Evolutionary conservation across 92 coral and sea anemone genomes (phyloP), one percentile per base, ranked within the genome.

Genomic region (Epizoanthus stellaris): DNA sequence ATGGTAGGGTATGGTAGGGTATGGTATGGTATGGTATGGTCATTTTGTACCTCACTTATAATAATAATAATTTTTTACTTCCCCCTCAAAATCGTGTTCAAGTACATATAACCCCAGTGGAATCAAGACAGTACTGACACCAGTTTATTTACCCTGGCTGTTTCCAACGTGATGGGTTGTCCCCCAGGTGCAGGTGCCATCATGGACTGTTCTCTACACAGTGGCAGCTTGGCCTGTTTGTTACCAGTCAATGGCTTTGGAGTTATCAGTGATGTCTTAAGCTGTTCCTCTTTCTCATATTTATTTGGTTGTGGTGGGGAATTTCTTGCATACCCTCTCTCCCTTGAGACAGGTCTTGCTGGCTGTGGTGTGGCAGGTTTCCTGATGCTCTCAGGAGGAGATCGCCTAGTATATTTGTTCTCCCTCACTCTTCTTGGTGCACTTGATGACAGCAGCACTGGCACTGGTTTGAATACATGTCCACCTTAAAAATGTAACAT

Each of bases 101-200:
- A 30, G 34, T 30, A 30, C 34, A 30, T 30, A 30, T 30, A 30
- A 30, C 34, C 34, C 34, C 34, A 30, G 34, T 30, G 34, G 52
- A 45, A 5, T 45, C 6, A 4, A 45, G 52, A 45, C 52, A 45
- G 52, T 45, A 45, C 52, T 45, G 52, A 45, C 7, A 45, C 52
- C 6, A 45, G 52, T 11, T 0, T 49, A 21, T 12, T 70, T 85
- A 93, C 94, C 89, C 72, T 86, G 6, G 96, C 94, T 14, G 87
- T 58, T 34, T 84, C 88, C 23, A 91, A 77, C 30, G 92, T 85
- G 70, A 93, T 93, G 57, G 94, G 94, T 53, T 91, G 84, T 40
- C 96, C 96, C 16, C 96, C 94, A 16, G 95, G 81, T 45, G 87
- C 58, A 65, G 53, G 86, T 9, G 93, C 77, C 49, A 79, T 82